Evolutionary conservation across 1,140 invertebrate species (phyloP).

Genomic region (Drosophila pandora): DNA sequence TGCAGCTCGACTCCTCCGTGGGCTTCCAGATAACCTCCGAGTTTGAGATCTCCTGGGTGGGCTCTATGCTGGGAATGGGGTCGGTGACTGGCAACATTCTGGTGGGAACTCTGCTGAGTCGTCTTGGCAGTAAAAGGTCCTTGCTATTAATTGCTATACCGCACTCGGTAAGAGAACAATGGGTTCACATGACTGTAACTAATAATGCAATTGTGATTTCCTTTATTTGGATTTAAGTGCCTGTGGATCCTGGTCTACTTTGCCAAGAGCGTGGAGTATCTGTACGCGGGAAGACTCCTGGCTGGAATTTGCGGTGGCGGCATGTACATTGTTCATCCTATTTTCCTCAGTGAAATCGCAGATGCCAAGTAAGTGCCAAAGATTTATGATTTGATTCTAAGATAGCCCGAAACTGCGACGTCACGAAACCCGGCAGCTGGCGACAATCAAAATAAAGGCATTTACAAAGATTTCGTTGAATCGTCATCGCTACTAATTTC

Average conservation of each 20-base stretch:
- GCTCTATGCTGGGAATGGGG: conserved; percentile 60
- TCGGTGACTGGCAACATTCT: conserved; percentile 63
- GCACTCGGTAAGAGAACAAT: conserved; percentile 46
- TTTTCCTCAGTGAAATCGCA: conserved; percentile 75
- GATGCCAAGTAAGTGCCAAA: conserved; percentile 69
- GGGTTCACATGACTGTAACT: not conserved
- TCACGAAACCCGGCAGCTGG: conserved; percentile 11
- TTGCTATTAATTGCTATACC: conserved; percentile 63
- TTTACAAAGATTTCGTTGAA: not conserved
- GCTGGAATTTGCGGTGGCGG: conserved; percentile 76
- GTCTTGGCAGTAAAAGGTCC: conserved; percentile 52
- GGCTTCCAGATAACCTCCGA: conserved; percentile 43
- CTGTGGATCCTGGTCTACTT: conserved; percentile 65
- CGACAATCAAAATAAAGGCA: conserved; percentile 5
- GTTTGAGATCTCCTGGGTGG: conserved; percentile 67
- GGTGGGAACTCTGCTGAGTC: conserved; percentile 35
- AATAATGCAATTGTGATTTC: not conserved
- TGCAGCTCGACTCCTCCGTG: conserved; percentile 54
- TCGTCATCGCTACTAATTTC: not conserved
- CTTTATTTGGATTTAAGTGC: conserved; percentile 31
- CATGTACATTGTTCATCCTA: conserved; percentile 66
- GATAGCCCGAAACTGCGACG: conserved; percentile 16
- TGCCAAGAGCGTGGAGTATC: conserved; percentile 55
- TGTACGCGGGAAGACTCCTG: conserved; percentile 80
- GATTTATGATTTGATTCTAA: conserved; percentile 18